A percentile compares a stretch with the other conserved stretches of the same genome.
phyloP scores from a whole-genome alignment of 2,797 vertebrate species.

The Mormyrops boulengeri region DNA sequence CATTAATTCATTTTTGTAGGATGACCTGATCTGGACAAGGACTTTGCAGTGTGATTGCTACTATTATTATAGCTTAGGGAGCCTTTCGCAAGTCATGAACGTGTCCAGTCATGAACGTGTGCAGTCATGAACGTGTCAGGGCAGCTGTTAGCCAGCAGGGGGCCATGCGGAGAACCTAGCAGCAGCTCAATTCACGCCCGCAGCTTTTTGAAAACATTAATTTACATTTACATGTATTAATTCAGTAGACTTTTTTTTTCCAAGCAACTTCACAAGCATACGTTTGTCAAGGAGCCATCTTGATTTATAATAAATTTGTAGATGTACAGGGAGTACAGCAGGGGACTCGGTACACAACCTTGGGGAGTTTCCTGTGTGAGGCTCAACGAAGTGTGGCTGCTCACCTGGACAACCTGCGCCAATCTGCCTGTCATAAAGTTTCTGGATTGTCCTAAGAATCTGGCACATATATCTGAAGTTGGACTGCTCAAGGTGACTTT shows the following conservation, averaged over 20 bases:
- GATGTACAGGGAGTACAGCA: not conserved
- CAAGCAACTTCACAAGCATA: not conserved
- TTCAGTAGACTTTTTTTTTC: not conserved
- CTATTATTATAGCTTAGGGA: not conserved
- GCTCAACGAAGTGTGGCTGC: not conserved
- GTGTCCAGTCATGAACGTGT: not conserved
- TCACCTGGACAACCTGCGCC: not conserved
- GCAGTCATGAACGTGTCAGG: not conserved
- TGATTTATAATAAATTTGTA: not conserved
- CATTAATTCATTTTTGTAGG: not conserved
- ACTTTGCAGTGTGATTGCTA: not conserved
- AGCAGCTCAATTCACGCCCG: not conserved
- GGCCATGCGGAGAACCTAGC: not conserved
- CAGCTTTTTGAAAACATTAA: not conserved
- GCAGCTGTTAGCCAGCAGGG: not conserved
- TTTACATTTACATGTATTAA: constrained; percentile 7
- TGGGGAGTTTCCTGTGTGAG: not conserved
- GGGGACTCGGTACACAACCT: not conserved
- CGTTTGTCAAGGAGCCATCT: constrained; percentile 4
- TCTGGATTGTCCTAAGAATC: not conserved
- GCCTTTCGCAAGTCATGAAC: not conserved
- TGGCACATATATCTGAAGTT: not conserved
- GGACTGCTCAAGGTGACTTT: not conserved
- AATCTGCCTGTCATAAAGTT: not conserved
- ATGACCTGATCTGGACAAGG: not conserved